Percentiles rank a stretch among this genome's conserved stretches.
Evolutionary conservation across 2,113 vertebrate species (phyloP).

Genomic region (Dinomys branickii): DNA sequence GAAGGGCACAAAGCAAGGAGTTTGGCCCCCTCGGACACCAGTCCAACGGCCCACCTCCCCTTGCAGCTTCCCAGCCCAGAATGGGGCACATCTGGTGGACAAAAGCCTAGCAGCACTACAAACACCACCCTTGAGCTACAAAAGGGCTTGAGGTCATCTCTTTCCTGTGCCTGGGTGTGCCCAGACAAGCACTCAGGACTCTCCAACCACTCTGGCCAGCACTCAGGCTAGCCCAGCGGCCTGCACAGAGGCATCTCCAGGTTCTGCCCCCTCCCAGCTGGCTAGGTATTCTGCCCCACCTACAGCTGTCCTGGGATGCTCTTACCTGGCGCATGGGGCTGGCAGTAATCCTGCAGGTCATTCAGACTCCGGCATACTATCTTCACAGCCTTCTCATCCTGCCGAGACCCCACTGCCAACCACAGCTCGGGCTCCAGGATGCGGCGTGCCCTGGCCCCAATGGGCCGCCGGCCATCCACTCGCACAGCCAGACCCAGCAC

Average conservation of each 20-base stretch:
- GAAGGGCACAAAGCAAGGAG: not conserved
- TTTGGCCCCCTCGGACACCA: not conserved
- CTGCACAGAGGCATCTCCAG: not conserved
- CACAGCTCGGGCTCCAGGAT: slow-evolving; percentile 88
- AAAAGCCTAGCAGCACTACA: not conserved
- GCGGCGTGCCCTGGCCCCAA: slow-evolving; percentile 91
- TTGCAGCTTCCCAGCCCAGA: not conserved
- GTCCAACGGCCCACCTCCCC: not conserved
- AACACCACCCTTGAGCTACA: not conserved
- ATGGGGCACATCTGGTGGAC: not conserved
- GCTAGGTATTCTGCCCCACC: not conserved
- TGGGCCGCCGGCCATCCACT: slow-evolving; percentile 92
- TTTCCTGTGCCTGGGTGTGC: not conserved
- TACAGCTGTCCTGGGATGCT: not conserved
- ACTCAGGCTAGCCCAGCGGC: not conserved
- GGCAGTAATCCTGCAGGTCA: slow-evolving; percentile 92
- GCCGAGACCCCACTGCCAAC: slow-evolving; percentile 80
- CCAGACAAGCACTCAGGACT: not conserved
- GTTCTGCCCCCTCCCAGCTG: not conserved
- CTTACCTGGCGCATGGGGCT: slow-evolving; percentile 95
- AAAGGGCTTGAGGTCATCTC: not conserved
- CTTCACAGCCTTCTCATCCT: slow-evolving; percentile 77
- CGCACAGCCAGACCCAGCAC: slow-evolving; percentile 93
- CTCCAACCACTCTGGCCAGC: not conserved
- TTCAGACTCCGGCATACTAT: slow-evolving; percentile 88